Conservation (phyloP, 1,140 invertebrate species). For the Holcopasites calliopsidis region DNA sequence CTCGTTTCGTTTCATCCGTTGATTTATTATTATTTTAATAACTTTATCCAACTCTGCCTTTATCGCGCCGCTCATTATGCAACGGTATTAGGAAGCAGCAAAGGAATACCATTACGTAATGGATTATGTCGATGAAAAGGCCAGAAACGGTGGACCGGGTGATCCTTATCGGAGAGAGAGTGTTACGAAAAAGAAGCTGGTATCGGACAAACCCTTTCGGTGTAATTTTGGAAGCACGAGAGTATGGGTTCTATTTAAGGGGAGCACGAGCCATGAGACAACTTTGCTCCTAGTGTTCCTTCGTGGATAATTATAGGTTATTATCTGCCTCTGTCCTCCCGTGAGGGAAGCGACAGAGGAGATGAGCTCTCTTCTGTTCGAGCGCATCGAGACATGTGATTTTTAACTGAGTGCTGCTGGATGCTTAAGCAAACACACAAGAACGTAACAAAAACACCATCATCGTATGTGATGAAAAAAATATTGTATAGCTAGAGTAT, state of each 20-base stretch:
- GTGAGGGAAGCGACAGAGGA: slow-evolving; percentile 12
- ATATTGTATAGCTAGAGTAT: neutral
- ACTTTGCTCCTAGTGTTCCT: neutral
- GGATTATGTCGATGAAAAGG: neutral
- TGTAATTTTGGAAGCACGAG: slow-evolving; percentile 1
- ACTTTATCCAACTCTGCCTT: neutral
- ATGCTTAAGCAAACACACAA: slow-evolving; percentile 50
- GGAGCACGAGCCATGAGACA: neutral
- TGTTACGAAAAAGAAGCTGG: neutral
- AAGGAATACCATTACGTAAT: slow-evolving; percentile 22
- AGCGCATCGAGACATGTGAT: slow-evolving; percentile 34
- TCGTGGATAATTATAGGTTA: slow-evolving; percentile 61
- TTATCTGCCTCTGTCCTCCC: slow-evolving; percentile 44
- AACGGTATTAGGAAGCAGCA: slow-evolving; percentile 16
- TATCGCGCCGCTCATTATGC: too few species aligned
- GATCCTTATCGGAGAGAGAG: neutral
- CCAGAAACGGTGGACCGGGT: neutral
- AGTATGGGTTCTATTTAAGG: slow-evolving; percentile 40
- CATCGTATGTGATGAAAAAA: slow-evolving; percentile 31
- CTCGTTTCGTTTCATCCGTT: neutral
- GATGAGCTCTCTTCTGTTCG: slow-evolving; percentile 50
- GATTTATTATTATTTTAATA: slow-evolving; percentile 10
- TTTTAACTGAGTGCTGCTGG: slow-evolving; percentile 40
- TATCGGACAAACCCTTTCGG: neutral
- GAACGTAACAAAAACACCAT: slow-evolving; percentile 45